A percentile compares a stretch with the other conserved stretches of the same genome.
Conservation (phyloP, 64 coral and sea anemone species). For the Pachyseris speciosa region DNA sequence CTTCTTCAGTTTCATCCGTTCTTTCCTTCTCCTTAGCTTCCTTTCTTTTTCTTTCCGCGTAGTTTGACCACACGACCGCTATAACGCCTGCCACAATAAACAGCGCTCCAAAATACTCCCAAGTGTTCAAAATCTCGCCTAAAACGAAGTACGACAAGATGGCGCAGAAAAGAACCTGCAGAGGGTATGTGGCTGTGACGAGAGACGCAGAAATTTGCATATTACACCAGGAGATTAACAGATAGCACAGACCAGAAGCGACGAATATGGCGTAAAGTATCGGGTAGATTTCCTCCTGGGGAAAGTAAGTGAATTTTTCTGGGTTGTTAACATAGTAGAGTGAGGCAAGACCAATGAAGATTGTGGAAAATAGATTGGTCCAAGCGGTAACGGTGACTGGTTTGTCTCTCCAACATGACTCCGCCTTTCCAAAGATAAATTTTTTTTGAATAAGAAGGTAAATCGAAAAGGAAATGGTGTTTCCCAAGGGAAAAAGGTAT, state of each 20-base stretch:
- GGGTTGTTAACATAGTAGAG: constrained; percentile 80
- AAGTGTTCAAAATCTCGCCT: constrained; percentile 50
- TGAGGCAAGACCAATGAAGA: constrained; percentile 75
- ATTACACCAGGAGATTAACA: constrained; percentile 90
- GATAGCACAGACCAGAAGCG: constrained; percentile 74
- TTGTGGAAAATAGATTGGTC: constrained; percentile 77
- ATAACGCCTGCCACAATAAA: constrained; percentile 73
- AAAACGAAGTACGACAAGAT: constrained; percentile 77
- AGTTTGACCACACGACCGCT: constrained; percentile 85
- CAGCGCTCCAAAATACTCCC: constrained; percentile 66
- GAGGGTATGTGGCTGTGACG: constrained; percentile 91
- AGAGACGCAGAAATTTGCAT: constrained; percentile 86
- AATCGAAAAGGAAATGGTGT: constrained; percentile 69
- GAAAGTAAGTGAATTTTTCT: constrained; percentile 80
- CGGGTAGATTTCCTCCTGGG: constrained; percentile 79
- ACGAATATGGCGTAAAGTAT: constrained; percentile 84
- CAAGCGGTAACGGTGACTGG: constrained; percentile 82
- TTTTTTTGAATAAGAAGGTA: constrained; percentile 84
- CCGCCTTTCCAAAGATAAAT: constrained; percentile 77
- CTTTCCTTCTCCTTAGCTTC: constrained; percentile 26
- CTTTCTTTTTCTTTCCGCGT: constrained; percentile 45
- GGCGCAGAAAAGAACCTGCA: constrained; percentile 87
- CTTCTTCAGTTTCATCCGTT: too few relatives aligned
- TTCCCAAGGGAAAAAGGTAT: constrained; percentile 74
- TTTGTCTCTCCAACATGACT: constrained; percentile 75